Evolutionary conservation across 2,113 vertebrate species (phyloP).

Genomic region (Tetraodon nigroviridis): DNA sequence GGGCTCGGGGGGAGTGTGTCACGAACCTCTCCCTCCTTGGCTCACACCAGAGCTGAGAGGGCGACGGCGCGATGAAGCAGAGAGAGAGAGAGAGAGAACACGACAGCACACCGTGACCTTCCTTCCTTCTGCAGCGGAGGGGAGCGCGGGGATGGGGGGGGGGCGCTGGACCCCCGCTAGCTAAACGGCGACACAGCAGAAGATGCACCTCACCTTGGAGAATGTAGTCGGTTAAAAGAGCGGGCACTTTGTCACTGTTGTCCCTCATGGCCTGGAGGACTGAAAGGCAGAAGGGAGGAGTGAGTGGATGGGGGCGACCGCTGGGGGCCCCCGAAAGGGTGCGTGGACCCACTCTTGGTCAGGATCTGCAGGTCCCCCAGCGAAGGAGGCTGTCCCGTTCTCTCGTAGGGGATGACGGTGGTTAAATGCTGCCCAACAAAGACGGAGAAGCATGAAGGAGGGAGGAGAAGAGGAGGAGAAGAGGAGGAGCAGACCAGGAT

Average conservation of each 20-base stretch:
- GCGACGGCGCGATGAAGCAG: conserved; percentile 55
- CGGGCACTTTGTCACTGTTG: conserved; percentile 92
- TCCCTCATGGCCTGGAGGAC: conserved; percentile 95
- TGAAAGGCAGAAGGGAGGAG: conserved; percentile 45
- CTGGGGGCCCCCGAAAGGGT: neutral
- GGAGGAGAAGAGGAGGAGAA: neutral
- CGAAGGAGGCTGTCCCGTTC: conserved; percentile 86
- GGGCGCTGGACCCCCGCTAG: too few relatives aligned
- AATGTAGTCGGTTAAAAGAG: conserved; percentile 95
- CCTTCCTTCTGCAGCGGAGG: too few relatives aligned
- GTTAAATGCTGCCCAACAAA: conserved; percentile 83
- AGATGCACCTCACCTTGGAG: conserved; percentile 82
- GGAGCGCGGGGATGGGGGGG: too few relatives aligned
- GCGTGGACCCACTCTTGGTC: conserved; percentile 85
- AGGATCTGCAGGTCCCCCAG: conserved; percentile 93
- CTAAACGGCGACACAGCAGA: too few relatives aligned
- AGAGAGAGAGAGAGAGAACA: conserved; percentile 26
- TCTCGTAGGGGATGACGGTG: conserved; percentile 97
- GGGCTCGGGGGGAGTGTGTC: conserved; percentile 37
- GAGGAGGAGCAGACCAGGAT: neutral
- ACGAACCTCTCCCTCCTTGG: conserved; percentile 83
- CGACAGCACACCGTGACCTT: too few relatives aligned
- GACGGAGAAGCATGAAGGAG: neutral
- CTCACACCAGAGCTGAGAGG: conserved; percentile 86
- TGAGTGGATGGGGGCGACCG: conserved; percentile 3